Conservation (phyloP, 2,888 invertebrate genomes). For the Lymantria dispar region DNA sequence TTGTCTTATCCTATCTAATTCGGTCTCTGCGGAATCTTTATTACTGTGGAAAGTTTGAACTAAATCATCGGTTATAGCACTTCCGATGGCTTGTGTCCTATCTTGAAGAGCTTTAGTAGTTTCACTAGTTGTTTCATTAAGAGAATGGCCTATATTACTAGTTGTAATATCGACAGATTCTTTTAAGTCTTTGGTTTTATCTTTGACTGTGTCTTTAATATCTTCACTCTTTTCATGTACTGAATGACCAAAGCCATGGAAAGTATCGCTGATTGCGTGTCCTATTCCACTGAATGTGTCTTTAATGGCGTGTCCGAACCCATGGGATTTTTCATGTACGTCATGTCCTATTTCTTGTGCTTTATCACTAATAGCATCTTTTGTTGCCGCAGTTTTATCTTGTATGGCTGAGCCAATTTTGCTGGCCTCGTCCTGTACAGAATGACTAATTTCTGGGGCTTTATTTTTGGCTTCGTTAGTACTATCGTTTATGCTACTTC, state of each 20-base stretch:
- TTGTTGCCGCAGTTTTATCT: slow-evolving; percentile 18
- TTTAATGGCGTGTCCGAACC: slow-evolving; percentile 30
- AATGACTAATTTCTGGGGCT: slow-evolving; percentile 17
- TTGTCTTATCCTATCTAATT: slow-evolving; percentile 67
- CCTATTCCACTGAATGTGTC: slow-evolving; percentile 33
- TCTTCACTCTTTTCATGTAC: slow-evolving; percentile 35
- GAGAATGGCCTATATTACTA: slow-evolving; percentile 22
- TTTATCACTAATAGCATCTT: slow-evolving; percentile 25
- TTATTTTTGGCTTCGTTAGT: slow-evolving; percentile 30
- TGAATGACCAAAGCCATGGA: slow-evolving; percentile 26
- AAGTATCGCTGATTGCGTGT: slow-evolving; percentile 35
- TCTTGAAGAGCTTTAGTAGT: slow-evolving; percentile 37
- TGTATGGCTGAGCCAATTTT: slow-evolving; percentile 18
- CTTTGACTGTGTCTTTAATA: slow-evolving; percentile 26
- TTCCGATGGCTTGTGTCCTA: slow-evolving; percentile 44
- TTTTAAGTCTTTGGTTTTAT: slow-evolving; percentile 33
- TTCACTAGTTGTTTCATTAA: slow-evolving; percentile 33
- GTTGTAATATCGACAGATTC: slow-evolving; percentile 26
- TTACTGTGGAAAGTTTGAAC: slow-evolving; percentile 45
- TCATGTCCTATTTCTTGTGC: slow-evolving; percentile 21
- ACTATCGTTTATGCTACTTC: slow-evolving; percentile 27
- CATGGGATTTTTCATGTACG: slow-evolving; percentile 29
- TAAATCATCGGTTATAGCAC: slow-evolving; percentile 43
- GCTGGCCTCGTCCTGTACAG: slow-evolving; percentile 19
- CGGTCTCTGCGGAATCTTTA: slow-evolving; percentile 55